Evolutionary conservation across 2,797 vertebrate genomes (phyloP), one percentile per base, ranked within the genome.

Genomic region (Buceros bicornis): DNA sequence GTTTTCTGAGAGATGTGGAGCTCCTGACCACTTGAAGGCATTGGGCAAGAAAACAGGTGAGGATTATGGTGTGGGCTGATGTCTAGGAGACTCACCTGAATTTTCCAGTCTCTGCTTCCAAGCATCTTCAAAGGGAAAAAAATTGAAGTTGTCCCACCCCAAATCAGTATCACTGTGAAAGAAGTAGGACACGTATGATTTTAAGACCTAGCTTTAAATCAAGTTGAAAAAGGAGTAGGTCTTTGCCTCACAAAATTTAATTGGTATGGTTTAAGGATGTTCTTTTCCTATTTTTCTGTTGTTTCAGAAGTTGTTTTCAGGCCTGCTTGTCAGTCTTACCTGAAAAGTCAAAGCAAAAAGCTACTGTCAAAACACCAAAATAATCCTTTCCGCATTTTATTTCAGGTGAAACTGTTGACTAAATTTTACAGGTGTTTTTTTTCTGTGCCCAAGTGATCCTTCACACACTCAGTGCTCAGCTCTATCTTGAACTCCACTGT

Each of bases 341-440:
- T 90, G 67, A 77, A 79, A 93, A 85, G 25, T 43, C 47, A 91
- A 89, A 92, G 66, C 43, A 72, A 94, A 67, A 74, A 56, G 10
- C 5, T 67, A 26, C 42, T 61, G 20, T 48, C 86, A 94, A 86
- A 42, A 1, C 20, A 61, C 33, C 33, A 54, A 74, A 76, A 53
- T 31, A 84, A 93, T 84, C 43, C n/a, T 64, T 90, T 80, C 40
- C 19, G 73, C 35, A 33, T 89, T 93, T 89, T 54, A 79, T 85
- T 94, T 85, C 76, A 80, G 71, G n/a, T 87, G 40, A 89, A 91
- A 51, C 35, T 25, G 8, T 60, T 91, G 71, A 17, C 62, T 90
- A 62, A 79, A 89, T 82, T 76, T 89, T 56, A 87, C 84, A 82
- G 70, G 25, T 51, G 29, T 61, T 72, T 62, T n/a, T 89, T 95